These are phyloP conservation scores for Semicossyphus pulcher DNA, from an alignment of 2,113 vertebrate genomes.

Conservation along the genomic window DNA sequence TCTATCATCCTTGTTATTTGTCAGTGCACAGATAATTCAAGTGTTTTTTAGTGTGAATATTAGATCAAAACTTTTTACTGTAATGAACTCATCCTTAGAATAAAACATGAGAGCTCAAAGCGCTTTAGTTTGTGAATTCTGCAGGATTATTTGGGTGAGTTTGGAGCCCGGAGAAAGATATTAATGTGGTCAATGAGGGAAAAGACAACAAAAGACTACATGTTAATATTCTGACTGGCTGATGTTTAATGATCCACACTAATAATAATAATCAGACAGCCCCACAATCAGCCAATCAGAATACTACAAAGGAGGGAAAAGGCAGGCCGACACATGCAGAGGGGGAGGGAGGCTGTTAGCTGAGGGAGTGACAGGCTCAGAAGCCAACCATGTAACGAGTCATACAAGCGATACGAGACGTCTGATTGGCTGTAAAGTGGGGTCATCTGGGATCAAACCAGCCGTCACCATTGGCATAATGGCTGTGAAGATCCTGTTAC, in stretches of 20 bases:
- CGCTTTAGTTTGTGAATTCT: neutral
- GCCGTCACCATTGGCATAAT: conserved; percentile 99
- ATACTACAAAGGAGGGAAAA: conserved; percentile 54
- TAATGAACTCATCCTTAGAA: too few relatives aligned
- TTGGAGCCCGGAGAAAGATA: neutral
- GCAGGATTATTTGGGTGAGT: conserved; percentile 11
- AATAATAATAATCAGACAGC: conserved; percentile 54
- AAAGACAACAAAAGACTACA: conserved; percentile 29
- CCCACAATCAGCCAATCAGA: conserved; percentile 88
- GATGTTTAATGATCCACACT: conserved; percentile 54
- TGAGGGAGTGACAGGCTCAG: conserved; percentile 49
- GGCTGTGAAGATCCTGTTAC: conserved; percentile 98
- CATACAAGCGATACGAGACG: conserved; percentile 95
- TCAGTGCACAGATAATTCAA: neutral
- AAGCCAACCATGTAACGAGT: conserved; percentile 73
- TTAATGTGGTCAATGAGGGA: conserved; percentile 57
- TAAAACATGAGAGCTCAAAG: neutral
- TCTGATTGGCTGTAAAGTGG: conserved; percentile 98
- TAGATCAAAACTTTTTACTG: too few relatives aligned
- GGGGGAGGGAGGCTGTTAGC: conserved; percentile 40
- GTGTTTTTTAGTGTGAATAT: too few relatives aligned
- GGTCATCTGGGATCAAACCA: conserved; percentile 97
- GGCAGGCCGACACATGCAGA: conserved; percentile 60
- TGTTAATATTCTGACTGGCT: conserved; percentile 83
- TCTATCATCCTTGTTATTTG: neutral